phyloP scores from a whole-genome alignment of 2,888 invertebrate species.

The Acleris holmiana region DNA sequence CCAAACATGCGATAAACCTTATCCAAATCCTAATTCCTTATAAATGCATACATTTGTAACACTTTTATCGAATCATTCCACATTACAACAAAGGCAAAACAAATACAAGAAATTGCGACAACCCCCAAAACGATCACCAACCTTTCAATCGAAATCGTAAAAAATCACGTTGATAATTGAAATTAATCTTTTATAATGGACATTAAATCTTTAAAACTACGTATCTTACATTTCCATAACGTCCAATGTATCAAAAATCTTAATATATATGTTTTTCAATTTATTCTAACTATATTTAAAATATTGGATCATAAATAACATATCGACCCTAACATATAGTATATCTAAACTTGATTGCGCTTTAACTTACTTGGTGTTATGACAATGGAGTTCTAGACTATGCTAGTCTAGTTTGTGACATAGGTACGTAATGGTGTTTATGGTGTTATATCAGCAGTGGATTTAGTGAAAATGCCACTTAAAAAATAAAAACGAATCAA shows the following conservation, averaged over 20 bases:
- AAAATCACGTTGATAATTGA: neutral
- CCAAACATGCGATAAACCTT: too few relatives aligned
- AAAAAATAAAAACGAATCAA: too few relatives aligned
- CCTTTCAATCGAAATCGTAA: neutral
- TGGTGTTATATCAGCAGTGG: neutral
- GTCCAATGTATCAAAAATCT: conserved; percentile 72
- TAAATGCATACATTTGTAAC: too few relatives aligned
- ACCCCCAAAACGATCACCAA: neutral
- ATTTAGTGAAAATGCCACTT: too few relatives aligned
- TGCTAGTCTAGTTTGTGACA: conserved; percentile 11
- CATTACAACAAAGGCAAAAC: too few relatives aligned
- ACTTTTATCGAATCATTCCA: too few relatives aligned
- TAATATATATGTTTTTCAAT: conserved; percentile 42
- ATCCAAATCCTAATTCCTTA: too few relatives aligned
- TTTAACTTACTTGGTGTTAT: conserved; percentile 56
- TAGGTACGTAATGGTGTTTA: conserved; percentile 30
- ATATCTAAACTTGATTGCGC: conserved; percentile 59
- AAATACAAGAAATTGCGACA: neutral
- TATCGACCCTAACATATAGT: conserved; percentile 49
- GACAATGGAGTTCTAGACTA: conserved; percentile 20
- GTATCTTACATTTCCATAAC: conserved; percentile 49
- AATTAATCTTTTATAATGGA: conserved; percentile 46
- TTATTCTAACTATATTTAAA: conserved; percentile 47
- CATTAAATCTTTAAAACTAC: conserved; percentile 47
- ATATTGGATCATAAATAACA: conserved; percentile 49